Base-by-base conservation (phyloP, 2,113 vertebrate species). In the Theristicus caerulescens region DNA sequence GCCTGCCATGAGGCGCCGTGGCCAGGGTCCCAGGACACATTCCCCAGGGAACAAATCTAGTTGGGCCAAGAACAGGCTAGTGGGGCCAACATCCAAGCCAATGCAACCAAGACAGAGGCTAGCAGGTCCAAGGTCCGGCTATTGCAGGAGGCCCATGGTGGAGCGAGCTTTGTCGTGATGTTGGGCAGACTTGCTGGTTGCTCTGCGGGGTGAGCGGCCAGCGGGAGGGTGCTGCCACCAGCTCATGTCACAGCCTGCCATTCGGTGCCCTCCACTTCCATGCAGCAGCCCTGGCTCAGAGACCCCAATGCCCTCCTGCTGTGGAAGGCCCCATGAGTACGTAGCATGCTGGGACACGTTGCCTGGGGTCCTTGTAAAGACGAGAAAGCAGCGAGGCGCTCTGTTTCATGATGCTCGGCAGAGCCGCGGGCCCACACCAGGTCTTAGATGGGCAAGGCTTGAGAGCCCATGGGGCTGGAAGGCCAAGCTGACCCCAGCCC, bases 401-500 rank as follows among this genome's bases (percentile, higher is more conserved):
- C 90, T 90, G 69, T 85, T 90, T 85, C 51, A 27, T 21, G 62
- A 69, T 2, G 67, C 82, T 95, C 27, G 3, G 72, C 92, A 86
- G 90, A 94, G 82, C 88, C 3, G 3, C 0, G 4, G 88, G 94
- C 93, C 76, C 90, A 71, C 82, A 88, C 94, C 95, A 94, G 96
- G 96, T 95, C 90, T 93, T 92, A 93, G 92, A 69, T 40, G 90
- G 76, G 65, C 83, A 47, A 94, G 73, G 85, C 88, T 67, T 58
- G 94, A 96, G 96, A 97, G 92, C 82, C 92, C 72, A 7, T 90
- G 94, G 92, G 95, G 96, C 96, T 95, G 90, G 95, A 94, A 94
- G 93, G 96, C 96, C 96, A 71, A 59, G 55, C 88, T 83, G 96
- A 97, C 95, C 95, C 94, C 95, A 80, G 96, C 95, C 82, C 79